Evolutionary conservation across 2,888 invertebrate species (phyloP).

Genomic region (Thumatha senex): DNA sequence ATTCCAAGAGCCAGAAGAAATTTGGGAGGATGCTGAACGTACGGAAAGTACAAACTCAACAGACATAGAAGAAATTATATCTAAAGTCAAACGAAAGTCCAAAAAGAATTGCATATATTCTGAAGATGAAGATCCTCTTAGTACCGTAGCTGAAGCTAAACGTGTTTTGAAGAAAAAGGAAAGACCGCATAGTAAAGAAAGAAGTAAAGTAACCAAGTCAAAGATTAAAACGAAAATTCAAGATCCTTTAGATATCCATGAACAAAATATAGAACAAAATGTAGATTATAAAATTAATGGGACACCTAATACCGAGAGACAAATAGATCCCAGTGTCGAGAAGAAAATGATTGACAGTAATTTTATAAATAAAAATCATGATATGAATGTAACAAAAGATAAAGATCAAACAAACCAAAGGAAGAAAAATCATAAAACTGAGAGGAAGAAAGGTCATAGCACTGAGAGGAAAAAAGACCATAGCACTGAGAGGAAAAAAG

Average conservation of each 20-base stretch:
- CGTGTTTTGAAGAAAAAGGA: slow-evolving; percentile 57
- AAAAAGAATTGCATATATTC: slow-evolving; percentile 34
- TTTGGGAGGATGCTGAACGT: slow-evolving; percentile 53
- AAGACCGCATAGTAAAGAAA: slow-evolving; percentile 61
- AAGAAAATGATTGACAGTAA: not conserved
- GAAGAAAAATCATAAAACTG: too few relatives aligned
- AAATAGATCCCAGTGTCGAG: not conserved
- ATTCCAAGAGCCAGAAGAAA: slow-evolving; percentile 61
- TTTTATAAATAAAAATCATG: not conserved
- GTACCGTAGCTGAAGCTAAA: slow-evolving; percentile 48
- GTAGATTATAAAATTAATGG: not conserved
- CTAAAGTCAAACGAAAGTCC: slow-evolving; percentile 48
- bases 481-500: not conserved
- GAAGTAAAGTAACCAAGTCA: slow-evolving; percentile 48
- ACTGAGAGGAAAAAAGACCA: not conserved
- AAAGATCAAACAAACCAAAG: not conserved
- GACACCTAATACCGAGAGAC: not conserved
- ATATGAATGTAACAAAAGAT: not conserved
- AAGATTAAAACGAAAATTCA: slow-evolving; percentile 29
- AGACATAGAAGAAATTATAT: slow-evolving; percentile 32
- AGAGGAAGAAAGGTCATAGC: too few relatives aligned
- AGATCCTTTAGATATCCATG: slow-evolving; percentile 22
- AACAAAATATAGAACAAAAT: not conserved
- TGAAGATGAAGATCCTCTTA: slow-evolving; percentile 64
- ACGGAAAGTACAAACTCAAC: slow-evolving; percentile 47